Evolutionary conservation across 1,140 invertebrate species (phyloP), one percentile per base, ranked within the genome.

Genomic region (Pogonus chalceus): DNA sequence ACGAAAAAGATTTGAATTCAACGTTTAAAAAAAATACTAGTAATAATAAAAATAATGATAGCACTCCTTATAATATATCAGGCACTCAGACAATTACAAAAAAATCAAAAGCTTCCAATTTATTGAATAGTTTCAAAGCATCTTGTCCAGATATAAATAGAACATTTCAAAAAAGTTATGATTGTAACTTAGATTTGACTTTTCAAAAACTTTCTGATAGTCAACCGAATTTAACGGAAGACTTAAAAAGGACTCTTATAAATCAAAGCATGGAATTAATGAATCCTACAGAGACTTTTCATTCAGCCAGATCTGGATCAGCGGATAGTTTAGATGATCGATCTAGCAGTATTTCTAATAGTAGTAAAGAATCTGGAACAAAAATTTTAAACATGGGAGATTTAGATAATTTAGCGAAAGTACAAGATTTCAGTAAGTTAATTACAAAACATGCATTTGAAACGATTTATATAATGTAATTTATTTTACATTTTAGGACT

Each of bases 311-410:
- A 12, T 54, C 62, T 14, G 66, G 65, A 46, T 69, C 68, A 9
- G 61, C 60, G 3, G 66, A 68, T 48, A 69, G 64, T 55, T 59
- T 67, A 18, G 68, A 69, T 53, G 55, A 62, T 20, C 60, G 63
- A 54, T 65, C 63, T 35, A 64, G 62, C 52, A 57, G 61, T 20
- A 65, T 64, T 14, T 56, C 56, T 35, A 65, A 60, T 23, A 65
- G 62, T 50, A 65, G 62, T 35, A 54, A 58, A 37, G 64, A 58
- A 20, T 63, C 60, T 3, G 37, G 37, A 4, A 43, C 3, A 62
- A 63, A 65, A 56, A 61, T 63, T 55, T 51, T 62, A 14, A 66
- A 65, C 55, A 67, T 65, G 54, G 65, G 60, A 39, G 66, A 67
- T 37, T 58, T 68, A 9, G 62, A 67, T 51, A 61, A 59, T 10